Evolutionary conservation across 2,888 invertebrate species (phyloP), one percentile per base, ranked within the genome.

Genomic region (Chironomus riparius): DNA sequence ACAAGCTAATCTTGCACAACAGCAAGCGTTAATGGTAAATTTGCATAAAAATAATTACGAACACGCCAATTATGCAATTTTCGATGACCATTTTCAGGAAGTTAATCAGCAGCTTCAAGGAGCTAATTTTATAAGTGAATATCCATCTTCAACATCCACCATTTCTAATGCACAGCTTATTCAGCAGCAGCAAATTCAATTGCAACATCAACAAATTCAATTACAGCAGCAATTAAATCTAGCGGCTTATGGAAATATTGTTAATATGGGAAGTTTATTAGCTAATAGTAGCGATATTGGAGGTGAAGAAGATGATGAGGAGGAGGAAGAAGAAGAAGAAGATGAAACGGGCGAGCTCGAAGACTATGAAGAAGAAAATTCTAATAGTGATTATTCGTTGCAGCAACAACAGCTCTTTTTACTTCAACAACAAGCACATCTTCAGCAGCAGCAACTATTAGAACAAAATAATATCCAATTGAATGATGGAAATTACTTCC

Each of bases 371-470:
- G 65, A 74, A 10, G 48, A 74, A 48, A 47, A 47, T 3, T 48
- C 12, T 22, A 65, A 47, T 22, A 68, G 48, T 24, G 74, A 74
- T 28, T 48, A 68, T 22, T n/a, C 74, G 3, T 15, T 68, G 4
- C 73, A 73, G 10, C 73, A 73, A 13, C 71, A 71, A 24, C 70
- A 70, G n/a, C 22, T 22, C n/a, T 71, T 50, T n/a, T 24, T n/a
- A 6, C 50, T 50, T 62, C 79, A 78, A 68, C 77, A 0, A 80
- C 80, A 56, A 79, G 79, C 70, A 80, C 80, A 56, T 56, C 56
- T 18, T 78, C 80, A 21, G 78, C 81, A 7, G 79, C 82, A 3
- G 83, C 83, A 78, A 77, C 80, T 68, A 82, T 82, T 77, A 81
- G 81, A 74, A 81, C 73, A 73, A 21, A 71, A 71, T 71, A 47